These are phyloP conservation scores for Euwallacea fornicatus DNA, from an alignment of 1,140 invertebrate genomes.

Conservation along the genomic window DNA sequence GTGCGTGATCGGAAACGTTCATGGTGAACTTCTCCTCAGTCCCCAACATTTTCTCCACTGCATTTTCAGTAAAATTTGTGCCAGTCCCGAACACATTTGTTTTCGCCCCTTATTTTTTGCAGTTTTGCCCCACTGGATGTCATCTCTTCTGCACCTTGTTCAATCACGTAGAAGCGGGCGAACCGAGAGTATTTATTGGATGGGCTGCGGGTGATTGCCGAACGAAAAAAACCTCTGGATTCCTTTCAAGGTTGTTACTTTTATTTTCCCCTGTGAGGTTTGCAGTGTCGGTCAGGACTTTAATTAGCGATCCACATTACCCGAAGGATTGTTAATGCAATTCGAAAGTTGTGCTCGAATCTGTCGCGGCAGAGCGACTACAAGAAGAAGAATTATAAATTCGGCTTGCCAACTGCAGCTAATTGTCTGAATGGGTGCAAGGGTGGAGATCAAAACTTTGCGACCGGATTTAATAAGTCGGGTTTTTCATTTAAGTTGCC, in stretches of 20 bases:
- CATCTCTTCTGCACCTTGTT: constrained; percentile 6
- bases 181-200: constrained; percentile 12
- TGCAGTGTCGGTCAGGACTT: background rate
- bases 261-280: background rate
- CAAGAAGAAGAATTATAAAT: constrained; percentile 15
- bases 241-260: background rate
- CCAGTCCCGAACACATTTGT: background rate
- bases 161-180: constrained; percentile 4
- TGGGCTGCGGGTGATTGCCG: constrained; percentile 2
- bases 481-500: background rate
- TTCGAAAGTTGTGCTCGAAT: constrained; percentile 5
- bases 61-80: no score
- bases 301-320: background rate
- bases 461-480: constrained; percentile 12
- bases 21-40: no score
- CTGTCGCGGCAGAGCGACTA: constrained; percentile 8
- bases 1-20: no score
- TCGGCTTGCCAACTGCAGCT: constrained; percentile 11
- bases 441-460: constrained; percentile 11
- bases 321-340: constrained; percentile 1
- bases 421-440: constrained; percentile 17
- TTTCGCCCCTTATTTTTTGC: background rate
- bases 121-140: constrained; percentile 3
- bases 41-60: no score
- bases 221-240: background rate